Conservation (phyloP, 1,140 invertebrate genomes). For the Tribolium madens region DNA sequence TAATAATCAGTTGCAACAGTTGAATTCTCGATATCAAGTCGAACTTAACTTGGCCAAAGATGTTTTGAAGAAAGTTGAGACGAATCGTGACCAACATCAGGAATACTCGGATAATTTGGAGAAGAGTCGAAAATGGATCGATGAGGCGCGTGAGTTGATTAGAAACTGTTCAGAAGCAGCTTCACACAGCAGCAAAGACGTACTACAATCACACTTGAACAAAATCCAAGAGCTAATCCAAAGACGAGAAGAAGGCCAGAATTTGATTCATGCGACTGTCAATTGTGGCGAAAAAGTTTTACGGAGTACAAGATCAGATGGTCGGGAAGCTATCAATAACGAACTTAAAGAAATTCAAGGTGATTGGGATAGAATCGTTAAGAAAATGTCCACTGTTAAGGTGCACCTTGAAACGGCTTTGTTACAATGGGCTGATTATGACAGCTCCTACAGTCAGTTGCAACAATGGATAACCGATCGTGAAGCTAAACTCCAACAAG, state of each 20-base stretch:
- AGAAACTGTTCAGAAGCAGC: constrained; percentile 82
- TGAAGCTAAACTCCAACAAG: constrained; percentile 93
- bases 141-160: constrained; percentile 86
- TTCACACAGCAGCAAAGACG: constrained; percentile 85
- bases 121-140: constrained; percentile 90
- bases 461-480: constrained; percentile 96
- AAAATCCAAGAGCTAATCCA: constrained; percentile 85
- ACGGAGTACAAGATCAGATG: constrained; percentile 88
- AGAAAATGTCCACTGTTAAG: constrained; percentile 93
- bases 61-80: constrained; percentile 92
- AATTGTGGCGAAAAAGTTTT: constrained; percentile 94
- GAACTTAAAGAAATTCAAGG: constrained; percentile 92
- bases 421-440: constrained; percentile 96
- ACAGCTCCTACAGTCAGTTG: constrained; percentile 89
- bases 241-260: constrained; percentile 91
- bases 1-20: constrained; percentile 88
- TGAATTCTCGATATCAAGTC: constrained; percentile 93
- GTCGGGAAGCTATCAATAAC: constrained; percentile 87
- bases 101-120: constrained; percentile 84
- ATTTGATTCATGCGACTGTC: constrained; percentile 88
- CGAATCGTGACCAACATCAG: constrained; percentile 88
- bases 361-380: constrained; percentile 92
- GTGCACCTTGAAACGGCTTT: constrained; percentile 92
- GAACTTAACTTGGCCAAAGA: constrained; percentile 92
- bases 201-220: constrained; percentile 83